phyloP scores from a whole-genome alignment of 2,113 vertebrate genomes.

The Aix galericulata region DNA sequence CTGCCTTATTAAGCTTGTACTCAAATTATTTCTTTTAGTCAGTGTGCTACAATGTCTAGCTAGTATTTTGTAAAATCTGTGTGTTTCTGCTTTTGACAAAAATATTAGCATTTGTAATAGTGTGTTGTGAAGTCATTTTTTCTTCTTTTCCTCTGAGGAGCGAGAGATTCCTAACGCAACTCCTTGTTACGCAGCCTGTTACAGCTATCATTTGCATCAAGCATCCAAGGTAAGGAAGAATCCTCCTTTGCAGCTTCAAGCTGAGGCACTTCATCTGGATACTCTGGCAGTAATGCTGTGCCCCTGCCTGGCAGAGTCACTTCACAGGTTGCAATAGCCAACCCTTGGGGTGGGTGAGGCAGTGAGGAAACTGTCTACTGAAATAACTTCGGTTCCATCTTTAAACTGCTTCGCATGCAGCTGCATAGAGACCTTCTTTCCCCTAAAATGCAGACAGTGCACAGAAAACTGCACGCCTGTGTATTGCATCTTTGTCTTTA shows the following conservation, averaged over 20 bases:
- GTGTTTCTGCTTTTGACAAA: conserved; percentile 42
- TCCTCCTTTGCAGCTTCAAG: not conserved
- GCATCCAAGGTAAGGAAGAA: not conserved
- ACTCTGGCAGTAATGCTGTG: not conserved
- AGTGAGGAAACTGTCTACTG: not conserved
- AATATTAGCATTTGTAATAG: not conserved
- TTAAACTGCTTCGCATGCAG: not conserved
- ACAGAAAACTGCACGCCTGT: not conserved
- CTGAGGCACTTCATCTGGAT: not conserved
- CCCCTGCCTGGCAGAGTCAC: not conserved
- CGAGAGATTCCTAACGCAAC: not conserved
- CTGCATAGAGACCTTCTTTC: not conserved
- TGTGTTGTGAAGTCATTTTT: not conserved
- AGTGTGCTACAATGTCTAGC: conserved; percentile 19
- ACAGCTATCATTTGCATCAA: not conserved
- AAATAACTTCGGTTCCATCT: not conserved
- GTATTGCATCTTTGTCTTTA: not conserved
- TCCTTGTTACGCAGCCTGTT: not conserved
- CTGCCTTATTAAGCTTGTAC: conserved; percentile 43
- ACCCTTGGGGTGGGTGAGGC: not conserved
- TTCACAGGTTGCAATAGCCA: accelerated
- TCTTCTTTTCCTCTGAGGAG: conserved; percentile 20
- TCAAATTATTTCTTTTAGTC: conserved; percentile 27
- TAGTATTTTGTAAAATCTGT: conserved; percentile 42
- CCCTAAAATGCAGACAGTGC: not conserved